Evolutionary conservation across 2,888 invertebrate species (phyloP).

Genomic region (Trachelus iudaicus): DNA sequence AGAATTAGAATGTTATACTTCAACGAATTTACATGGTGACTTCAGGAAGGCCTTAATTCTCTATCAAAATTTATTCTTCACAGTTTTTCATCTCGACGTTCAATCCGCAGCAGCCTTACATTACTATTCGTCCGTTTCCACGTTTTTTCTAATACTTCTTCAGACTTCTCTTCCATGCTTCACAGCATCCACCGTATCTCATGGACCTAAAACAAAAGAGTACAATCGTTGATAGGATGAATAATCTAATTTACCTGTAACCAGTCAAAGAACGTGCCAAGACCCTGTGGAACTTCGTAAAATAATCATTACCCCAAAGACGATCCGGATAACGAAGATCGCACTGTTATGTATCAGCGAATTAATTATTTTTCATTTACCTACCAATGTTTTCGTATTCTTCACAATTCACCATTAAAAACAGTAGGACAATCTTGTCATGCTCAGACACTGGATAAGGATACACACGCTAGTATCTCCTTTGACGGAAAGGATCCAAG

Average conservation of each 20-base stretch:
- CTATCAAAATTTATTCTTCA: conserved; percentile 17
- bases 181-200: conserved; percentile 30
- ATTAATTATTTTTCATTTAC: no score
- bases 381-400: neutral
- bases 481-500: neutral
- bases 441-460: neutral
- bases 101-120: neutral
- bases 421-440: neutral
- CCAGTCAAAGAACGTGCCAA: neutral
- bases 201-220: conserved; percentile 33
- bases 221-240: conserved; percentile 32
- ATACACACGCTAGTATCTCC: neutral
- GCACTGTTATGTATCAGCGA: no score
- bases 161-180: conserved; percentile 23
- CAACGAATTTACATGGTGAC: conserved; percentile 24
- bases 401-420: neutral
- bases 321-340: neutral
- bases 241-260: conserved; percentile 33
- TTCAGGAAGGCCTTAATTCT: conserved; percentile 13
- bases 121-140: neutral
- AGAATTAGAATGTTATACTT: conserved; percentile 33
- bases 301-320: neutral
- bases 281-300: neutral
- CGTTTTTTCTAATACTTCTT: neutral
- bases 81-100: conserved; percentile 8